These are phyloP conservation scores for Anas georgica DNA, from an alignment of 2,797 vertebrate genomes.

Conservation along the genomic window DNA sequence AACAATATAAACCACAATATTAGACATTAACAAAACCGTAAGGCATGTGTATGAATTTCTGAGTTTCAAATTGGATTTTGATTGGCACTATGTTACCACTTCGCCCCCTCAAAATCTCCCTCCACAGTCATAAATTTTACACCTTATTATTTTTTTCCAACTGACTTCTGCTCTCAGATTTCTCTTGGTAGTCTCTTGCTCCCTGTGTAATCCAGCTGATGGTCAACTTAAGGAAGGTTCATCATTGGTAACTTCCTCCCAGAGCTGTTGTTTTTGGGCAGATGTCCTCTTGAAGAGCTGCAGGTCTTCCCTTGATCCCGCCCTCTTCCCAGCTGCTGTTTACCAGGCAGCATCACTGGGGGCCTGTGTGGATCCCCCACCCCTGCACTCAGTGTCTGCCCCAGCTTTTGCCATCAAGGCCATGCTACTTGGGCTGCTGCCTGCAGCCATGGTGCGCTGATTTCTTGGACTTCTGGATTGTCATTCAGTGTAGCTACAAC, in stretches of 20 bases:
- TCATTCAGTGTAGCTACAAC: not conserved
- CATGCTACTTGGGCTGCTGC: fast-evolving
- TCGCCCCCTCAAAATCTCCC: not conserved
- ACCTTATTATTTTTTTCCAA: not conserved
- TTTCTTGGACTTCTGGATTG: not conserved
- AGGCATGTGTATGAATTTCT: fast-evolving
- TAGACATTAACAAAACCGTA: not conserved
- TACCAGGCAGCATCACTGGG: not conserved
- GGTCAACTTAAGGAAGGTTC: not conserved
- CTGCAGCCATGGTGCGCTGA: fast-evolving
- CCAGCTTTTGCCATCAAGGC: not conserved
- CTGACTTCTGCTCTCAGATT: not conserved
- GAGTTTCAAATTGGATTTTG: not conserved
- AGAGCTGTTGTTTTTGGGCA: fast-evolving
- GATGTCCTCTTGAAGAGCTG: not conserved
- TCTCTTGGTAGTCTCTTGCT: not conserved
- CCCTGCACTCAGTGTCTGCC: not conserved
- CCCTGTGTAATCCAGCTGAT: not conserved
- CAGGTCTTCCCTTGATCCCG: not conserved
- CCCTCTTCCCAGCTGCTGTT: not conserved
- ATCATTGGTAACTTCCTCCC: not conserved
- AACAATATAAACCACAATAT: not conserved
- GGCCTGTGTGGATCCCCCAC: not conserved
- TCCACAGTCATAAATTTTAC: not conserved
- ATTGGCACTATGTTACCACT: not conserved